Evolutionary conservation across 2,888 invertebrate species (phyloP).

Genomic region (Ctena decussata): DNA sequence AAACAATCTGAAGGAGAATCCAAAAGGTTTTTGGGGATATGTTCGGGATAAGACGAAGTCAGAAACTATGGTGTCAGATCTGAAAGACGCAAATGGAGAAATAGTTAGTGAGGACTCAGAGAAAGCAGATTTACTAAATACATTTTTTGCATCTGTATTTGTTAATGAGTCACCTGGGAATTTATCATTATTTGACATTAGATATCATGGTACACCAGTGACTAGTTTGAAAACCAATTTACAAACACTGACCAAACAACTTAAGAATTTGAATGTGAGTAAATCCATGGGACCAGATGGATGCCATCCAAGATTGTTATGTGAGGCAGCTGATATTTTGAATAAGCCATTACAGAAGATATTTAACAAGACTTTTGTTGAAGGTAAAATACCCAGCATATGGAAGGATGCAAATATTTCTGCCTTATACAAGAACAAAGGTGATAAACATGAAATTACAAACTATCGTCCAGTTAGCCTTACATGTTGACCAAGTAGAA

Average conservation of each 20-base stretch:
- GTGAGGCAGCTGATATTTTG: neutral
- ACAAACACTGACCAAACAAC: neutral
- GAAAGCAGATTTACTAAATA: neutral
- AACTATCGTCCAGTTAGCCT: neutral
- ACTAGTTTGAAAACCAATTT: neutral
- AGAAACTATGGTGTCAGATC: neutral
- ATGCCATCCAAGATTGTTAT: neutral
- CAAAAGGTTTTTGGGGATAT: neutral
- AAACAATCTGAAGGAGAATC: neutral
- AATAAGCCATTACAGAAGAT: neutral
- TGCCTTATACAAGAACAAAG: neutral
- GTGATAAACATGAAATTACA: neutral
- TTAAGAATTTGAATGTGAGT: neutral
- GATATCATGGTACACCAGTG: conserved; percentile 6
- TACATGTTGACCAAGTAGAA: neutral
- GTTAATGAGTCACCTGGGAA: neutral
- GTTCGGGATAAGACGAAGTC: neutral
- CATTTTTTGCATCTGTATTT: neutral
- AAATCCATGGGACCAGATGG: neutral
- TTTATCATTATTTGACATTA: neutral
- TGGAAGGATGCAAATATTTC: neutral
- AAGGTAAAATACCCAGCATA: neutral
- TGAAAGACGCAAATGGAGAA: neutral
- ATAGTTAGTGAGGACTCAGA: neutral
- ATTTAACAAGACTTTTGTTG: neutral